Evolutionary conservation across 2,888 invertebrate genomes (phyloP), one percentile per base, ranked within the genome.

Genomic region (Alsophila aescularia): DNA sequence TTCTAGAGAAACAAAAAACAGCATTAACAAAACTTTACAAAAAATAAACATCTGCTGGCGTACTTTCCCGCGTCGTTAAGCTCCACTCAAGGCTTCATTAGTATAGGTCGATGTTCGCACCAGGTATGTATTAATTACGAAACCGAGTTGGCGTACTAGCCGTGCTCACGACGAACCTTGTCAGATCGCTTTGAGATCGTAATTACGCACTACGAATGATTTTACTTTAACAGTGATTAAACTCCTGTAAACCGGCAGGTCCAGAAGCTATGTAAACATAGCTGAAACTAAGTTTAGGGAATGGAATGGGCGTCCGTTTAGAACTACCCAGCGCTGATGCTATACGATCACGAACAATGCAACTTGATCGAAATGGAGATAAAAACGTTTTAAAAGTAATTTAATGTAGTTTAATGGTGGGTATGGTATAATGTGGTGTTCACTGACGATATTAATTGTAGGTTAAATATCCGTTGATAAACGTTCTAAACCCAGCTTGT

Each of bases 131-230:
- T 86, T 88, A 87, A 88, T 89, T 88, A 87, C 85, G 70, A 72
- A 81, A 77, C 75, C 78, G 82, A 87, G 89, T 87, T 85, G 88
- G 81, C 81, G 83, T 86, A 75, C 75, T 82, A 80, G 79, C 84
- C 82, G 79, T 74, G 75, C 64, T 81, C 79, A 75, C 72, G 76
- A 72, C 79, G 76, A 73, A 79, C 72, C 76, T 77, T 77, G 74
- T 79, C 75, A 74, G 79, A 81, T 77, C 62, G 70, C 70, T 79
- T 75, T 75, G 67, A 67, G 77, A 77, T 74, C 66, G 68, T 69
- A 72, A 73, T 74, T 77, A 52, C 58, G 59, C 63, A 51, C 16
- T 13, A 44, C 40, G 18, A 32, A 12, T 52, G 40, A 52, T 52
- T 52, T 45, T 45, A 45, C 21, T 39, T 52, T 34, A 45, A 52